These are phyloP conservation scores for Tyrannus savana DNA, from an alignment of 2,113 vertebrate species.

Conservation along the genomic window DNA sequence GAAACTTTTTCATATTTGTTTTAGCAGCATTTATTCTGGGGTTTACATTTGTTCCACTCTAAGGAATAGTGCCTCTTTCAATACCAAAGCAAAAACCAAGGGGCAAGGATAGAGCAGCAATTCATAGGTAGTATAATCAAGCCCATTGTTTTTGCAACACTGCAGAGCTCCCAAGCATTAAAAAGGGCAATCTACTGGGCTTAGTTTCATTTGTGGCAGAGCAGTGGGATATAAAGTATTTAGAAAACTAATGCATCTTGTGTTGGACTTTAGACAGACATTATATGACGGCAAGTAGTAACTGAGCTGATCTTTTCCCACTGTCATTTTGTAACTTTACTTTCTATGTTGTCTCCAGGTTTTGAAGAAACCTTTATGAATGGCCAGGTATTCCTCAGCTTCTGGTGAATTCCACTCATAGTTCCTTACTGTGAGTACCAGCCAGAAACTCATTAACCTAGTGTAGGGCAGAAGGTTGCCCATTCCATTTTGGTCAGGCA, in stretches of 20 bases:
- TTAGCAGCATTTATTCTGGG: not conserved
- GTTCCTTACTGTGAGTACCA: not conserved
- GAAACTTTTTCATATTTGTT: not conserved
- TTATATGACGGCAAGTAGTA: not conserved
- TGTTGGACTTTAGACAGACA: not conserved
- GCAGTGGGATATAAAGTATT: not conserved
- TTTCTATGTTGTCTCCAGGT: not conserved
- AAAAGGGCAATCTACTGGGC: not conserved
- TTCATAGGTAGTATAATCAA: not conserved
- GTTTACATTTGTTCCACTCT: not conserved
- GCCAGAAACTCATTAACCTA: not conserved
- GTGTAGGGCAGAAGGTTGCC: not conserved
- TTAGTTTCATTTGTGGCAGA: not conserved
- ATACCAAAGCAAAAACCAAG: not conserved
- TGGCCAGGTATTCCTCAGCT: not conserved
- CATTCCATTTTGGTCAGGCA: not conserved
- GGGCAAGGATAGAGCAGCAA: not conserved
- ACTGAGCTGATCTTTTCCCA: not conserved
- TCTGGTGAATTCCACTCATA: not conserved
- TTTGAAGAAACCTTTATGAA: not conserved
- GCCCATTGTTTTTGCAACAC: not conserved
- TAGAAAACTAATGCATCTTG: not conserved
- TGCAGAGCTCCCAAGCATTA: not conserved
- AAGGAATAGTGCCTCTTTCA: not conserved
- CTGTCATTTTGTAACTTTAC: not conserved